Base-by-base conservation (phyloP, 2,888 invertebrate genomes). In the Eulithis prunata region DNA sequence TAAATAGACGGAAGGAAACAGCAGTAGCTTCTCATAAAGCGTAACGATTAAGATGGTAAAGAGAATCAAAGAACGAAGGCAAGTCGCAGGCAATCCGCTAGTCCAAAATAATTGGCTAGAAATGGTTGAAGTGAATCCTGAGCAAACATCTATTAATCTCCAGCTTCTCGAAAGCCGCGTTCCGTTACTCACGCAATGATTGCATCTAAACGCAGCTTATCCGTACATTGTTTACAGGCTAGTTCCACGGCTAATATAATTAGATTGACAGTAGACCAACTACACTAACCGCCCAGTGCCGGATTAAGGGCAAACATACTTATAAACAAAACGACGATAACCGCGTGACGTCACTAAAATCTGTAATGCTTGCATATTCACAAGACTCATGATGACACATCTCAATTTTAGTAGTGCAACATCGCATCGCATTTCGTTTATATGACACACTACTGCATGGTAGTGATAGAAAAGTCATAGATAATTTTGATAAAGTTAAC, bases 151-250 rank as follows among this genome's bases (percentile, higher is more conserved):
- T 65, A 66, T 68, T 66, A 66, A 68, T 70, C 65, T 67, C 52
- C 13, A 62, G 62, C 64, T 66, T 64, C 64, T 57, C 60, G 62
- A 62, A 64, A 62, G 61, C 59, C 32, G 65, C 55, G 38, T 60
- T 61, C 69, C 62, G 72, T 68, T 71, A 67, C 68, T 70, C 68
- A 67, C 67, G 71, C 69, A 68, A 68, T 68, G 63, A 69, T 68
- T 66, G 51, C 66, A 68, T 68, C 66, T 65, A 70, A 66, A 61
- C 65, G 68, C 66, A 68, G 60, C 66, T 65, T 69, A 70, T 65
- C 68, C 58, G 57, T 52, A 53, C 47, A 64, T 56, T 66, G 70
- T 68, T 69, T 57, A 66, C 59, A 70, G 65, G 64, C 62, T 68
- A 59, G 55, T 55, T 54, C 51, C 51, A 62, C 59, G 47, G 66